Conservation (phyloP, 2,888 invertebrate species). For the Coelinius sp. region DNA sequence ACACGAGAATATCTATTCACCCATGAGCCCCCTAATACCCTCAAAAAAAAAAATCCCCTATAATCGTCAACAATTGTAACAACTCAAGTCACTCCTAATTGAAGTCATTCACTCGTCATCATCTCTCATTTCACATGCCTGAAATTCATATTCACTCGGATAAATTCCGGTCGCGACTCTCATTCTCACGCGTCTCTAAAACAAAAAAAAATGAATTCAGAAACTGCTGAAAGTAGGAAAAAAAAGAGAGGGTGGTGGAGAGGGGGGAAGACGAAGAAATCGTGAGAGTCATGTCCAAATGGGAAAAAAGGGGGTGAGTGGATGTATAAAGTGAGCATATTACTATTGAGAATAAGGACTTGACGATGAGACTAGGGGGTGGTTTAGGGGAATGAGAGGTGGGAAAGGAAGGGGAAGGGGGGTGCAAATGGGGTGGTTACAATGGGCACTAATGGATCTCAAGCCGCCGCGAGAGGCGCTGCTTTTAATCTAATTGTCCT, state of each 20-base stretch:
- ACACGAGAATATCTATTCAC: background rate
- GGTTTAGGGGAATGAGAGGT: constrained; percentile 28
- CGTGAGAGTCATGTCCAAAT: constrained; percentile 33
- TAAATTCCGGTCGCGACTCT: constrained; percentile 16
- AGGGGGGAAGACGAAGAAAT: constrained; percentile 33
- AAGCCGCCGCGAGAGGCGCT: constrained; percentile 71
- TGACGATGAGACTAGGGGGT: constrained; percentile 47
- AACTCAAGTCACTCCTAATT: constrained; percentile 55
- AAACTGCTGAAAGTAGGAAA: constrained; percentile 49
- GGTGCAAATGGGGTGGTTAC: constrained; percentile 69
- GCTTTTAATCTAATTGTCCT: constrained; percentile 72
- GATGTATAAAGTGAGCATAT: constrained; percentile 70
- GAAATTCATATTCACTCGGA: background rate
- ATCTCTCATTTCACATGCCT: background rate
- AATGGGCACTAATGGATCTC: constrained; percentile 71
- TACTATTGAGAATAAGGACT: constrained; percentile 71
- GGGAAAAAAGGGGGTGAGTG: constrained; percentile 47
- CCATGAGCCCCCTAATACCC: background rate
- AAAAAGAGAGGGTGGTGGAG: constrained; percentile 25
- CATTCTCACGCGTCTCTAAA: constrained; percentile 30
- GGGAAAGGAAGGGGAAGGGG: constrained; percentile 56
- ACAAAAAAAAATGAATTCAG: constrained; percentile 44
- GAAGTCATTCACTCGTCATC: constrained; percentile 61
- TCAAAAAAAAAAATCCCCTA: background rate
- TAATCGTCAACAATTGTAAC: background rate